Evolutionary conservation across 2,888 invertebrate species (phyloP).

Genomic region (Caenorhabditis becei): DNA sequence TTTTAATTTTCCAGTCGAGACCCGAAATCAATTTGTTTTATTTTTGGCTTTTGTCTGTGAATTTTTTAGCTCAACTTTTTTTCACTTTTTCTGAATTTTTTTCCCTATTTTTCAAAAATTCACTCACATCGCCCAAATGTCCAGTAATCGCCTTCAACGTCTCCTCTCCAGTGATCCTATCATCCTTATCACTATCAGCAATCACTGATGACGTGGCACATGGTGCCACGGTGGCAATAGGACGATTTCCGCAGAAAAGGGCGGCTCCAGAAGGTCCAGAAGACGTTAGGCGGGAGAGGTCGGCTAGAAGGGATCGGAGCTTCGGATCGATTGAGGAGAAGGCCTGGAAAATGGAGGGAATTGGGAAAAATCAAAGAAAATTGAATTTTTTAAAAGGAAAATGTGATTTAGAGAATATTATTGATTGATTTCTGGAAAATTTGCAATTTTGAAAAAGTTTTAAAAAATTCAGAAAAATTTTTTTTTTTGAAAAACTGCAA

Average conservation of each 20-base stretch:
- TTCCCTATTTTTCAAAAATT: neutral
- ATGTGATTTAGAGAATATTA: too few species aligned
- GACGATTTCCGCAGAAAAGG: constrained; percentile 35
- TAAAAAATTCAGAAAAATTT: too few species aligned
- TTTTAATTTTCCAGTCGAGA: neutral
- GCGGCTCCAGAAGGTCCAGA: constrained; percentile 9
- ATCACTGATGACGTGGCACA: constrained; percentile 4
- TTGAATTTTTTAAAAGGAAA: too few species aligned
- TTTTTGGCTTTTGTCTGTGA: neutral
- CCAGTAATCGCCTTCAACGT: constrained; percentile 61
- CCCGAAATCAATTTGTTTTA: neutral
- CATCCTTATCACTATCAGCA: neutral
- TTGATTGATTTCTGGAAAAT: too few species aligned
- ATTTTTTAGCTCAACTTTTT: neutral
- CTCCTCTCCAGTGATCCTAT: constrained; percentile 54
- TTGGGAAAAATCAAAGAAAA: too few species aligned
- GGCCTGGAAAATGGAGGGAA: constrained; percentile 28
- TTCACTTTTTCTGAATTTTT: neutral
- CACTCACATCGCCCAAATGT: constrained; percentile 65
- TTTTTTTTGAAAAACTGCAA: too few species aligned
- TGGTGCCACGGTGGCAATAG: constrained; percentile 36
- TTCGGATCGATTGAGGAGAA: constrained; percentile 38
- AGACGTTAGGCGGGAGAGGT: neutral
- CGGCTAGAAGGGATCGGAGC: constrained; percentile 31
- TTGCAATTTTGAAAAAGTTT: too few species aligned